Evolutionary conservation across 2,888 invertebrate genomes (phyloP).

Genomic region (Tetrapedia diversipes): DNA sequence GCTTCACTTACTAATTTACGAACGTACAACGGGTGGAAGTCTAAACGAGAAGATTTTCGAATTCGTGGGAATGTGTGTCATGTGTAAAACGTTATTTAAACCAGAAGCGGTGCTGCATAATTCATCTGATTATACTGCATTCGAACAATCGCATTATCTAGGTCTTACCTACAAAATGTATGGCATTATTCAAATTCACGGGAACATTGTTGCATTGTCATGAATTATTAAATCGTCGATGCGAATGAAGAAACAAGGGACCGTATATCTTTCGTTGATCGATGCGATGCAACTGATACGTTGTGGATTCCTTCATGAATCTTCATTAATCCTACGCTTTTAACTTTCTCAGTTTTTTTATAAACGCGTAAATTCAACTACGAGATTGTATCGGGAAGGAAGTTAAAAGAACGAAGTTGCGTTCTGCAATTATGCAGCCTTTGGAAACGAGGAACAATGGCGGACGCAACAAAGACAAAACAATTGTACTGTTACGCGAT

Average conservation of each 20-base stretch:
- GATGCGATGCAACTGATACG: too few relatives aligned
- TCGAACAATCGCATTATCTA: not conserved
- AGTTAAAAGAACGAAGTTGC: not conserved
- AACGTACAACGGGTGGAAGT: not conserved
- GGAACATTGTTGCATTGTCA: not conserved
- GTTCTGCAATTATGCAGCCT: not conserved
- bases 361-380: not conserved
- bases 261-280: too few relatives aligned
- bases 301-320: too few relatives aligned
- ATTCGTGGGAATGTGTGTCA: not conserved
- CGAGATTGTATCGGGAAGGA: not conserved
- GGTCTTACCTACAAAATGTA: not conserved
- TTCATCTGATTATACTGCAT: constrained; percentile 1
- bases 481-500: constrained; percentile 23
- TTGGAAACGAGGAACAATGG: constrained; percentile 6
- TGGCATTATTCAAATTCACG: not conserved
- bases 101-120: not conserved
- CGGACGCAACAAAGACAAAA: not conserved
- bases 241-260: not conserved
- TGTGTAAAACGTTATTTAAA: not conserved
- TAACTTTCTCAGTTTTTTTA: too few relatives aligned
- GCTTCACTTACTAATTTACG: too few relatives aligned
- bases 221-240: not conserved
- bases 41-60: not conserved
- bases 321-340: too few relatives aligned